A percentile compares a stretch with the other conserved stretches of the same genome.
These are phyloP conservation scores for Bergia puertoricense DNA, from an alignment of 92 coral and sea anemone species.

Conservation along the genomic window DNA sequence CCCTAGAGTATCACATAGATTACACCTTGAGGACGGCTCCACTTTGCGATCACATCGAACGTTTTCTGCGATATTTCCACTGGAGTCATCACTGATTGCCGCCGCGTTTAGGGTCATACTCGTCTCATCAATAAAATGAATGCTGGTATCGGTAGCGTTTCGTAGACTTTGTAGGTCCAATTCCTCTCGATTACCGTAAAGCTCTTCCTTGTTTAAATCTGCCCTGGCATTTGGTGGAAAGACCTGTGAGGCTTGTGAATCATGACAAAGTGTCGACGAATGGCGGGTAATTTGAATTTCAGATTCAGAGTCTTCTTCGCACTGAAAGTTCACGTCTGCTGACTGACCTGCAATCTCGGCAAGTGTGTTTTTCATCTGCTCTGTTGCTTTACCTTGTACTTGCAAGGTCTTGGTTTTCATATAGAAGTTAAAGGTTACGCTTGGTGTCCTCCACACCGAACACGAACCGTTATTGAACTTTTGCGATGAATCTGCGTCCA, in stretches of 20 bases:
- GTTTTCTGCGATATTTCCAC: slow-evolving; percentile 22
- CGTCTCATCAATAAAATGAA: slow-evolving; percentile 22
- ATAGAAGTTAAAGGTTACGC: slow-evolving; percentile 48
- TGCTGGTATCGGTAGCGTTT: slow-evolving; percentile 36
- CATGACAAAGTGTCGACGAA: slow-evolving; percentile 20
- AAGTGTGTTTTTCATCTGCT: slow-evolving; percentile 32
- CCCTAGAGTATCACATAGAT: slow-evolving; percentile 20
- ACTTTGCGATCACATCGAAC: slow-evolving; percentile 19
- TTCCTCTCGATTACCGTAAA: slow-evolving; percentile 20
- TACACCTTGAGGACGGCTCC: slow-evolving; percentile 31
- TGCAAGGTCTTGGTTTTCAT: slow-evolving; percentile 37
- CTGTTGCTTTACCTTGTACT: slow-evolving; percentile 47
- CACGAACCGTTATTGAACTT: too few species aligned
- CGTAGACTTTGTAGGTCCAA: slow-evolving; percentile 15
- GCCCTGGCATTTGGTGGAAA: slow-evolving; percentile 22
- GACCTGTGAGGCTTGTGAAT: slow-evolving; percentile 32
- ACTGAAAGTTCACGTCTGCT: slow-evolving; percentile 21
- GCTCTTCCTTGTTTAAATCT: slow-evolving; percentile 30
- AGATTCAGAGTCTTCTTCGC: slow-evolving; percentile 24
- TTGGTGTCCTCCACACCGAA: slow-evolving; percentile 48
- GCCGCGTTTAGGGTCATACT: slow-evolving; percentile 26
- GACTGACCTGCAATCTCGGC: slow-evolving; percentile 27
- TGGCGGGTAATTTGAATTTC: slow-evolving; percentile 33
- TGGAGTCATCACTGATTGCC: slow-evolving; percentile 23
- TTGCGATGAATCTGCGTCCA: too few species aligned